Evolutionary conservation across 2,797 vertebrate genomes (phyloP), one percentile per base, ranked within the genome.

Genomic region (Gallinago nigripennis): DNA sequence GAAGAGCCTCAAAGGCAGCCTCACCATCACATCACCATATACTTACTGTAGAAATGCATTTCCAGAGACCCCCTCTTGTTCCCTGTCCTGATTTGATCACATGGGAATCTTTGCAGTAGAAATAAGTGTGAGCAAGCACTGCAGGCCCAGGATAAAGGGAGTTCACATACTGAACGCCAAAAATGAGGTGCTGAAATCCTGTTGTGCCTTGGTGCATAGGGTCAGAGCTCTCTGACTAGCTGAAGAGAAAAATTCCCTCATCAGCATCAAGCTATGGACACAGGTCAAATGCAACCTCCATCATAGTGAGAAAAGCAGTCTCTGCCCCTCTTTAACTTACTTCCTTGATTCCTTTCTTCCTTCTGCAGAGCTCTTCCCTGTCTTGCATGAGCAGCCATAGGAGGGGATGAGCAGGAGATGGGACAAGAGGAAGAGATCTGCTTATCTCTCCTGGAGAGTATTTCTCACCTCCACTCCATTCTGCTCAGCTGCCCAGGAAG

Each of bases 391-490:
- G 12, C 16, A 60, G 37, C 54, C 35, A 12, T n/a, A 65, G 51
- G 16, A 81, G 56, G 12, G 16, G 24, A 77, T 0, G 2, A 80
- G 18, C 64, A 82, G 16, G 30, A 24, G n/a, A 82, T 79, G 30
- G 46, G 31, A 72, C 51, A 63, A 0, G 1, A 56, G 35, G 35
- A 51, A 94, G n/a, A 84, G 11, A 54, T 78, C 45, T 54, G 56
- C 71, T 94, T 95, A 93, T 95, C 94, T 92, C 37, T 90, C 45
- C 66, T 15, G 1, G n/a, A 70, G 60, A 54, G 94, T 92, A 92
- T 97, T 96, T 96, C 83, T 95, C 94, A 97, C 83, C 86, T 95
- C 78, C 11, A 6, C 57, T 89, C 79, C 7, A 1, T 54, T 94
- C 89, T 93, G 87, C 82, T 83, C 69, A 90, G 64, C 60, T 92